Base-by-base conservation (phyloP, 2,888 invertebrate species). In the Pseudococcus longispinus region DNA sequence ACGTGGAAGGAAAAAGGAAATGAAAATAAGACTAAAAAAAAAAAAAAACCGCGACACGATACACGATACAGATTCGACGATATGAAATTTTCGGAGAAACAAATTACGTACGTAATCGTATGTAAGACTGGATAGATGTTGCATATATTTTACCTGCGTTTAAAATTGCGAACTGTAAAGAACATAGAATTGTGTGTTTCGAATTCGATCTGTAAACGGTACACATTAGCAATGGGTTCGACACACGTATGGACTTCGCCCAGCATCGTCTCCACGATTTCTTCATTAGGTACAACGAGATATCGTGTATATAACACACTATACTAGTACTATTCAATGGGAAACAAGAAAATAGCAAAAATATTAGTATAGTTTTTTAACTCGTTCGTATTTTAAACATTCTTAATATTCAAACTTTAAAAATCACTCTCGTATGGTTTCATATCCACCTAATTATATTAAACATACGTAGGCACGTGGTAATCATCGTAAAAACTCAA, bases 291-390 rank as follows among this genome's bases (percentile, higher is more conserved):
- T 60, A 55, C 55, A n/a, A 65, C 37, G 2, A 37, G 37, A 37
- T 37, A 32, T 32, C 32, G 32, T 32, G 37, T 37, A 37, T 44
- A 85, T 44, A 74, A 85, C 85, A 85, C 85, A 70, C 29, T 70
- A 70, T 70, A 60, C 85, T 85, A 85, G 77, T 85, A 18, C 51
- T 85, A 37, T 70, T 44, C 70, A 85, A 74, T n/a, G 60, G 55
- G 70, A 65, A 85, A 85, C 85, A 85, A 85, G 85, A 85, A 85
- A 85, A 85, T 74, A 74, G 77, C 85, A 85, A 74, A 23, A 65
- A 85, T 44, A 85, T 77, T 85, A 85, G 85, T 85, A 44, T 70
- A 42, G 29, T 85, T 85, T 65, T 23, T 1, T 6, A 55, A 55
- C 6, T 55, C 1, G 55, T 55, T 55, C 37, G 18, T n/a, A 55